Conservation (phyloP, 1,140 invertebrate genomes). For the Dermatophagoides farinae region DNA sequence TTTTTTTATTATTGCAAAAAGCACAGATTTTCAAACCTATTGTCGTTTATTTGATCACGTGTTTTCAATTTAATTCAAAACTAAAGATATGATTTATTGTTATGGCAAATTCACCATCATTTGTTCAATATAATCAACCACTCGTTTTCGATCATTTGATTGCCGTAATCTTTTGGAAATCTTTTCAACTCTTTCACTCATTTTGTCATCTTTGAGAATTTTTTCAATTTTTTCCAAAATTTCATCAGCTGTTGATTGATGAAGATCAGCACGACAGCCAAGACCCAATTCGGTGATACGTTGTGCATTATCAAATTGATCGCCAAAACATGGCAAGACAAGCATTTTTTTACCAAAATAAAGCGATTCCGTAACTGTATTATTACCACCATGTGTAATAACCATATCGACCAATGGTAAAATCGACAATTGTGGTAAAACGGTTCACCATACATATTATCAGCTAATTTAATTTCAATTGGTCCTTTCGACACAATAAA, state of each 20-base stretch:
- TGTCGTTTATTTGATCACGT: no score
- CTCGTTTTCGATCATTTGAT: neutral
- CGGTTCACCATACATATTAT: conserved; percentile 11
- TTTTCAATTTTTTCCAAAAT: conserved; percentile 8
- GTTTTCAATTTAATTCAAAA: no score
- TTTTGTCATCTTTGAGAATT: neutral
- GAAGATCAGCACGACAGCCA: conserved; percentile 7
- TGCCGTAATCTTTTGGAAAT: neutral
- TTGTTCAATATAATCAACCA: conserved; percentile 9
- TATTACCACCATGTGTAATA: conserved; percentile 12
- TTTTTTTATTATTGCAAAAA: no score
- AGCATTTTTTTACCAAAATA: conserved; percentile 9
- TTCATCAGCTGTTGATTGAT: conserved; percentile 6
- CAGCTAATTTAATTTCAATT: neutral
- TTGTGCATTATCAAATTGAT: no score
- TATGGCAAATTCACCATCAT: no score
- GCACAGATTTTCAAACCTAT: no score
- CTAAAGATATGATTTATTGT: no score
- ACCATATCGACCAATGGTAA: conserved; percentile 8
- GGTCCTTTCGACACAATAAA: conserved; percentile 11
- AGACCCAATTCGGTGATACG: conserved; percentile 10
- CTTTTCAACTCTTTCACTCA: neutral
- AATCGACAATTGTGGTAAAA: conserved; percentile 6
- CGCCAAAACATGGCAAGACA: conserved; percentile 8
- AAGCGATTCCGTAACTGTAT: conserved; percentile 11